phyloP scores from a whole-genome alignment of 2,888 invertebrate species.

The Macrosiphum euphorbiae region DNA sequence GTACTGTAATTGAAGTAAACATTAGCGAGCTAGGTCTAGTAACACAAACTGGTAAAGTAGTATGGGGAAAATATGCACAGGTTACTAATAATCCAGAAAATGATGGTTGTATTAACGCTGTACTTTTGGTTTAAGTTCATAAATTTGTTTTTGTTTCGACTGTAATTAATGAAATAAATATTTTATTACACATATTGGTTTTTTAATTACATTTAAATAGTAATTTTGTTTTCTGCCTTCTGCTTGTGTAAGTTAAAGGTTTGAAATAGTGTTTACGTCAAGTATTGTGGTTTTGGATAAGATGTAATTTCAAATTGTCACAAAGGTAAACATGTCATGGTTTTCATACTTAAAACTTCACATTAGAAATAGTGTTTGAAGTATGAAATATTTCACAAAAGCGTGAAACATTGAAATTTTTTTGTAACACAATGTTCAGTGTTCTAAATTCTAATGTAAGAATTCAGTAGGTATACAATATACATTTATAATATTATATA shows the following conservation, averaged over 20 bases:
- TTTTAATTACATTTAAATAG: conserved; percentile 9
- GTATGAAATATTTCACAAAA: too few species aligned
- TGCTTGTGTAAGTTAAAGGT: neutral
- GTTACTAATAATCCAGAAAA: conserved; percentile 99
- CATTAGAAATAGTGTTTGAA: too few species aligned
- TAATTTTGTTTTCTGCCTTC: neutral
- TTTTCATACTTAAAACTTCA: too few species aligned
- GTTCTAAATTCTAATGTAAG: too few species aligned
- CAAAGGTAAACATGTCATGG: too few species aligned
- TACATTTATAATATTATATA: too few species aligned
- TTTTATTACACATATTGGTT: neutral
- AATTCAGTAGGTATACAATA: too few species aligned
- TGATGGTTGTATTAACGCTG: conserved; percentile 99
- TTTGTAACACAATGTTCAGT: too few species aligned
- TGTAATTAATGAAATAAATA: conserved; percentile 42
- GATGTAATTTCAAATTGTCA: neutral
- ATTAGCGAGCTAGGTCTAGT: conserved; percentile 98
- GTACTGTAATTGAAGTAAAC: conserved; percentile 97
- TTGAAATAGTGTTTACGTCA: neutral
- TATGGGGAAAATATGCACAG: conserved; percentile 99
- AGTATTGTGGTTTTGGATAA: neutral
- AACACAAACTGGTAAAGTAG: conserved; percentile 98
- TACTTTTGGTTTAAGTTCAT: conserved; percentile 85
- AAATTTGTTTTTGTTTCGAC: conserved; percentile 17
- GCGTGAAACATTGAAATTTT: too few species aligned